Conservation (phyloP, 2,113 vertebrate species). For the Australoheros scitulus region DNA sequence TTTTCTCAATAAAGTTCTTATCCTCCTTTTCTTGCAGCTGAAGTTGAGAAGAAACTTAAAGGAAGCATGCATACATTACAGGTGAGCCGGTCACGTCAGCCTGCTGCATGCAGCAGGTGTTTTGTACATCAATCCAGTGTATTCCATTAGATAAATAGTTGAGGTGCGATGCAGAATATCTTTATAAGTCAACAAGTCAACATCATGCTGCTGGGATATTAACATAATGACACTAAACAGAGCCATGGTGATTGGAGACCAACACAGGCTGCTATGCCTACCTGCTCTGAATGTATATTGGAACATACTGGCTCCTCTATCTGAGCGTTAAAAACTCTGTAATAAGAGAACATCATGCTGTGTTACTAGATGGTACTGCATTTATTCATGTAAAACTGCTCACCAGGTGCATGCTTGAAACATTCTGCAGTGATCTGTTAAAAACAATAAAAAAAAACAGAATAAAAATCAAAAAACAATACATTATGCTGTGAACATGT, state of each 20-base stretch:
- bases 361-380: neutral
- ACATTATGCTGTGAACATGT: neutral
- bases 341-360: neutral
- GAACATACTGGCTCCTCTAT: neutral
- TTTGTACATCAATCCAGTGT: neutral
- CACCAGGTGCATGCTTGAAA: neutral
- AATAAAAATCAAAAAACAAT: too few species aligned
- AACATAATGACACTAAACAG: neutral
- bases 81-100: slow-evolving; percentile 25
- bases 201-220: slow-evolving; percentile 1
- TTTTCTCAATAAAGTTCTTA: slow-evolving; percentile 58
- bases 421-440: too few species aligned
- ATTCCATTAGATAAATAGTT: neutral
- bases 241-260: neutral
- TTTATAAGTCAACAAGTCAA: neutral
- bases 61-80: slow-evolving; percentile 33
- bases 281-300: slow-evolving; percentile 6
- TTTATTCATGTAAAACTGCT: neutral
- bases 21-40: slow-evolving; percentile 44
- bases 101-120: neutral
- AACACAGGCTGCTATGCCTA: neutral
- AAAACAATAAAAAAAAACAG: too few species aligned
- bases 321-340: neutral
- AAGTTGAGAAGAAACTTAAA: slow-evolving; percentile 52
- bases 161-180: neutral